Conservation (phyloP, 2,888 invertebrate species). For the Acronicta leporina region DNA sequence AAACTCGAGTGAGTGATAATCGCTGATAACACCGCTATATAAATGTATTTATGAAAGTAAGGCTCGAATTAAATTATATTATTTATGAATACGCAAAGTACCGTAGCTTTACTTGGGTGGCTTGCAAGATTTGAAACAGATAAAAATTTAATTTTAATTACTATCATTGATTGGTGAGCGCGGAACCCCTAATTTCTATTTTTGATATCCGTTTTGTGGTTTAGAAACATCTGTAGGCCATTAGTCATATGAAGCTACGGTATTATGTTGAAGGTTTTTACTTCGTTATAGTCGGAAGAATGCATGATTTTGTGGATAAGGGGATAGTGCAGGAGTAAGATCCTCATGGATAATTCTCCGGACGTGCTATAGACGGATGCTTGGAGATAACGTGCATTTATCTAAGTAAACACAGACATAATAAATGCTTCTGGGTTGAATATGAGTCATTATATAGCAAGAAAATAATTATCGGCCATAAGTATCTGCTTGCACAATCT, state of each 20-base stretch:
- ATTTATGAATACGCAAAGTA: constrained; percentile 60
- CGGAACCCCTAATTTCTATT: constrained; percentile 85
- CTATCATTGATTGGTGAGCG: constrained; percentile 76
- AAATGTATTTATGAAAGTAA: constrained; percentile 47
- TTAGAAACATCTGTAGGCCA: constrained; percentile 78
- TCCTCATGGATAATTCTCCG: constrained; percentile 69
- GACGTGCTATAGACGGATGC: constrained; percentile 69
- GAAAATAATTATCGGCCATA: constrained; percentile 50
- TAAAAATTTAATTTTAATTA: constrained; percentile 82
- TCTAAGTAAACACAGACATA: constrained; percentile 57
- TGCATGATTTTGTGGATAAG: constrained; percentile 63
- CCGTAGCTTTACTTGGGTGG: constrained; percentile 81
- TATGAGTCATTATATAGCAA: constrained; percentile 40
- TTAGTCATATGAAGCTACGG: constrained; percentile 79
- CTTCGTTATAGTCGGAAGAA: constrained; percentile 51
- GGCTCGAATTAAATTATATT: constrained; percentile 52
- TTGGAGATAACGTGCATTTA: constrained; percentile 61
- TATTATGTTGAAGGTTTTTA: constrained; percentile 61
- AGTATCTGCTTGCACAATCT: constrained; percentile 49
- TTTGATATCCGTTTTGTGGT: constrained; percentile 70
- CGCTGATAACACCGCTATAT: constrained; percentile 44
- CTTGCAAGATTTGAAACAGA: constrained; percentile 71
- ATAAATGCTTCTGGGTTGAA: constrained; percentile 54
- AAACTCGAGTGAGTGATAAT: constrained; percentile 44
- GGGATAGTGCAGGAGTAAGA: constrained; percentile 55